Conservation (phyloP, 2,888 invertebrate genomes). For the Xestobium rufovillosum region DNA sequence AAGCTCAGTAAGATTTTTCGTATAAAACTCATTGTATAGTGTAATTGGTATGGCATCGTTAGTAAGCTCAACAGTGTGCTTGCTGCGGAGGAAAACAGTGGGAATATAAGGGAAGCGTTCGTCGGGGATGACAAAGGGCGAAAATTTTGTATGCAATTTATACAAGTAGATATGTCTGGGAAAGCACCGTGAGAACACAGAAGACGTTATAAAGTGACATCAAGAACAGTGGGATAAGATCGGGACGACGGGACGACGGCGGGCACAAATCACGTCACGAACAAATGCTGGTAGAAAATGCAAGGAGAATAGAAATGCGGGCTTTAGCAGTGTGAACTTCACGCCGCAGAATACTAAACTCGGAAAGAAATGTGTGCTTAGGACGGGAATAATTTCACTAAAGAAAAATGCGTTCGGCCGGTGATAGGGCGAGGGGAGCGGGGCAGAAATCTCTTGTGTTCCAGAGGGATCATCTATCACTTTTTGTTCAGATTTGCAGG, state of each 20-base stretch:
- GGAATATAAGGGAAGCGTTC: no score
- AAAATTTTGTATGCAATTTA: no score
- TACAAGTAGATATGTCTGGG: no score
- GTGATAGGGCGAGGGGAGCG: slow-evolving; percentile 26
- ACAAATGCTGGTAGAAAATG: slow-evolving; percentile 42
- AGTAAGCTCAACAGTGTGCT: no score
- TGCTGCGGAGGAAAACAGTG: no score
- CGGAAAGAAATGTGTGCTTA: slow-evolving; percentile 41
- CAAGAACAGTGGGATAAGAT: slow-evolving; percentile 29
- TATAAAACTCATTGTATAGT: no score
- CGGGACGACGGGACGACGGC: slow-evolving; percentile 20
- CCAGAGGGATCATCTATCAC: slow-evolving; percentile 40
- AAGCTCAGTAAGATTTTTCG: no score
- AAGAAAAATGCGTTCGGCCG: slow-evolving; percentile 39
- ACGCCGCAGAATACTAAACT: slow-evolving; percentile 39
- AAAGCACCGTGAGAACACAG: no score
- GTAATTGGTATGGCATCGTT: no score
- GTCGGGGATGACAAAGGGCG: no score
- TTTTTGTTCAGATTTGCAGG: slow-evolving; percentile 36
- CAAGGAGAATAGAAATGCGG: slow-evolving; percentile 42
- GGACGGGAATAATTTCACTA: slow-evolving; percentile 39
- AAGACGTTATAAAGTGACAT: slow-evolving; percentile 39
- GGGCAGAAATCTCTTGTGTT: slow-evolving; percentile 34
- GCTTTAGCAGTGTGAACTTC: slow-evolving; percentile 37
- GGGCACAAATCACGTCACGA: slow-evolving; percentile 44